Conservation (phyloP, 2,113 vertebrate species). For the Chionis minor region DNA sequence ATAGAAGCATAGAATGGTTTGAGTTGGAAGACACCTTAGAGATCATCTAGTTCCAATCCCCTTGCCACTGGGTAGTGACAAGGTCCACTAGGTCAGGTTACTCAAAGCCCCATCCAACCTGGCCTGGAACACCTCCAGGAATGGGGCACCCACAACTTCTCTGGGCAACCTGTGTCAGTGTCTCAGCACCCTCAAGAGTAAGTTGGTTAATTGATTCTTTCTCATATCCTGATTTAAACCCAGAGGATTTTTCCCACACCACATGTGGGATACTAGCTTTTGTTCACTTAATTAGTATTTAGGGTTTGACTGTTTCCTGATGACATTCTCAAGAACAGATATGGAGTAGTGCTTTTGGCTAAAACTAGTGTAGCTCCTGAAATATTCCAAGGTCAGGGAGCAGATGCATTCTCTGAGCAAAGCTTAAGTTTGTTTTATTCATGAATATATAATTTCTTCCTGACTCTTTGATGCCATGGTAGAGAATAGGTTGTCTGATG, state of each 20-base stretch:
- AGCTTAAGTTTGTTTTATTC: not conserved
- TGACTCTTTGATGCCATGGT: not conserved
- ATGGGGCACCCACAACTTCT: not conserved
- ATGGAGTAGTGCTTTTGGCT: not conserved
- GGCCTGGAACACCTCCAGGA: not conserved
- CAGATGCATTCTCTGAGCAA: not conserved
- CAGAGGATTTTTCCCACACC: not conserved
- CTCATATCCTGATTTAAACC: not conserved
- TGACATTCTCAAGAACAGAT: not conserved
- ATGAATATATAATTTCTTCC: not conserved
- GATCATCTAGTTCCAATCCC: not conserved
- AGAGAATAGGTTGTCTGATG: not conserved
- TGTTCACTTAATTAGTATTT: not conserved
- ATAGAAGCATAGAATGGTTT: not conserved
- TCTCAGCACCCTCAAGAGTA: not conserved
- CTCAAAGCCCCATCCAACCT: not conserved
- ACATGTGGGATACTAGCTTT: too few relatives aligned
- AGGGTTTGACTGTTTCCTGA: not conserved
- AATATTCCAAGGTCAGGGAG: not conserved
- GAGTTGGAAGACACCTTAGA: not conserved
- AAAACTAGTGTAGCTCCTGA: not conserved
- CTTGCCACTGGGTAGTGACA: not conserved
- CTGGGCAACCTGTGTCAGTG: not conserved
- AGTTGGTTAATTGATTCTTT: not conserved
- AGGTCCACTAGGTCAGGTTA: not conserved